A percentile compares a stretch with the other conserved stretches of the same genome.
These are phyloP conservation scores for Agrotis segetum DNA, from an alignment of 2,888 invertebrate genomes.

Conservation along the genomic window DNA sequence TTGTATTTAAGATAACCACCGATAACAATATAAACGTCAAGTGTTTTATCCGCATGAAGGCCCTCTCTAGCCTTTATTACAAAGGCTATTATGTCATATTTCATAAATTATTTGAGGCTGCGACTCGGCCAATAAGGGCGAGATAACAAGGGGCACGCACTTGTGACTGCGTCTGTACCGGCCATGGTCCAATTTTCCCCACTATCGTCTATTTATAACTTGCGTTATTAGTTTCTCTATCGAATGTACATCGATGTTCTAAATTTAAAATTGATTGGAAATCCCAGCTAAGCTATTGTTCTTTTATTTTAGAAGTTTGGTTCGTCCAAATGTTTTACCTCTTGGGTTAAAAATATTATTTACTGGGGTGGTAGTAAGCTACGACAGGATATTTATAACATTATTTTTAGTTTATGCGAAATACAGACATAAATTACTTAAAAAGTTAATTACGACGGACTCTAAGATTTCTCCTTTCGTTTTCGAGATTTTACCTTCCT, in stretches of 20 bases:
- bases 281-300: constrained; percentile 14
- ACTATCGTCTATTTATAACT: constrained; percentile 54
- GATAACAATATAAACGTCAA: constrained; percentile 80
- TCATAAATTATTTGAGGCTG: constrained; percentile 86
- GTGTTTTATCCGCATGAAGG: constrained; percentile 77
- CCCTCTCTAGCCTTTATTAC: constrained; percentile 81
- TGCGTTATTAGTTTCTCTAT: constrained; percentile 51
- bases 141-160: constrained; percentile 76
- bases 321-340: constrained; percentile 6
- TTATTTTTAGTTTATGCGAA: no score
- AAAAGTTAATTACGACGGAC: not conserved
- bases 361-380: not conserved
- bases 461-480: constrained; percentile 7
- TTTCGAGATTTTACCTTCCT: not conserved
- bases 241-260: constrained; percentile 31
- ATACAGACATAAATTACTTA: constrained; percentile 3
- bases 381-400: not conserved
- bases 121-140: constrained; percentile 77
- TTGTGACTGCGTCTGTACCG: constrained; percentile 63
- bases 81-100: constrained; percentile 86
- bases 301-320: not conserved
- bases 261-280: constrained; percentile 42
- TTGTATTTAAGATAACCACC: constrained; percentile 66
- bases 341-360: constrained; percentile 3
- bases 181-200: constrained; percentile 34